phyloP scores from a whole-genome alignment of 2,888 invertebrate genomes.

The Gerris lacustris region DNA sequence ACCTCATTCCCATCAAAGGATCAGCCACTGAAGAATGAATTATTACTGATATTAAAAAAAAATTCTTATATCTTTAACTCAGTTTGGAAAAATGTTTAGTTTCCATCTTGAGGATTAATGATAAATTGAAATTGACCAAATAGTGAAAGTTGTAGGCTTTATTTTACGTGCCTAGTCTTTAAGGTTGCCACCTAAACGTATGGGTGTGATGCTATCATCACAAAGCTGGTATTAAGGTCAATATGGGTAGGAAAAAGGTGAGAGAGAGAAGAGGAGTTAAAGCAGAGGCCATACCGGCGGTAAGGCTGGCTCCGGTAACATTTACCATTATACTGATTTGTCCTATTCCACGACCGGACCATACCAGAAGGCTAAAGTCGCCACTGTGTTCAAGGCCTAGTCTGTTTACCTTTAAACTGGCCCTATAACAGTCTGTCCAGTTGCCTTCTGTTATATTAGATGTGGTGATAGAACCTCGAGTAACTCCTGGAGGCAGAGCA shows the following conservation, averaged over 20 bases:
- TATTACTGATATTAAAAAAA: too few relatives aligned
- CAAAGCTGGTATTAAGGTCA: background rate
- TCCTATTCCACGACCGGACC: conserved; percentile 49
- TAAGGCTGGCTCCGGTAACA: conserved; percentile 38
- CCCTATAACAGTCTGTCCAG: conserved; percentile 47
- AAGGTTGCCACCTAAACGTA: too few relatives aligned
- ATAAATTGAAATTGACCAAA: too few relatives aligned
- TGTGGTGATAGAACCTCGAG: conserved; percentile 21
- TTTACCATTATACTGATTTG: conserved; percentile 51
- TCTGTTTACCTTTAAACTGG: conserved; percentile 46
- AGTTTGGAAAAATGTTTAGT: too few relatives aligned
- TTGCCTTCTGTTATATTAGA: conserved; percentile 36
- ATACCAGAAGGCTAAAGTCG: conserved; percentile 50
- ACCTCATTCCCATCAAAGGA: too few relatives aligned
- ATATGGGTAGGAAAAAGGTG: conserved; percentile 3
- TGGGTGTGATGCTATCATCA: background rate
- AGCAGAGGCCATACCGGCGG: conserved; percentile 14
- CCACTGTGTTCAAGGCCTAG: conserved; percentile 48
- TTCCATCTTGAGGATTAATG: too few relatives aligned
- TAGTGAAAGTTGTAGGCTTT: too few relatives aligned
- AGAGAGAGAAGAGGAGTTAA: background rate
- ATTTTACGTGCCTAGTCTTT: too few relatives aligned
- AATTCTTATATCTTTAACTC: too few relatives aligned
- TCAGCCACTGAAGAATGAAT: too few relatives aligned
- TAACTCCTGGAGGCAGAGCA: conserved; percentile 43